These are phyloP conservation scores for Chloroceryle inda DNA, from an alignment of 2,797 vertebrate species.

Conservation along the genomic window DNA sequence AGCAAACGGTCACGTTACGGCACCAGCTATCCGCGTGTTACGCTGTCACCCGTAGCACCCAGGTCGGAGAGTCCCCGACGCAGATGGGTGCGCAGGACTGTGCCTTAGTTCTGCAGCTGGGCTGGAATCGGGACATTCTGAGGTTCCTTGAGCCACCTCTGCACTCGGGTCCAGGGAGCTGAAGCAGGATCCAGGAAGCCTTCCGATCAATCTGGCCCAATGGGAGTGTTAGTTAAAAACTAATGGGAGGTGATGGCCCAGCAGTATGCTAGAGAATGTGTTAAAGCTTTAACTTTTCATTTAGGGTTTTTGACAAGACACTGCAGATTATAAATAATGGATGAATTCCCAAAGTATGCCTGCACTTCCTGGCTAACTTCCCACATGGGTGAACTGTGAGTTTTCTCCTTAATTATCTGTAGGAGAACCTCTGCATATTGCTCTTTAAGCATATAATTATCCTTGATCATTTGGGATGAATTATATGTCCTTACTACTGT, in stretches of 20 bases:
- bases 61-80: background rate
- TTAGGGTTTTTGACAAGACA: constrained; percentile 24
- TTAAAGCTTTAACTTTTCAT: constrained; percentile 50
- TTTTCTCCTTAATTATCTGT: constrained; percentile 72
- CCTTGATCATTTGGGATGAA: constrained; percentile 76
- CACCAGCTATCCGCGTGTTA: fast-evolving
- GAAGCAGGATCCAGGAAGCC: background rate
- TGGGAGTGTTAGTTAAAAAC: constrained; percentile 23
- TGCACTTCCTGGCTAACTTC: constrained; percentile 69
- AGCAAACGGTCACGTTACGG: background rate
- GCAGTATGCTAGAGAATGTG: constrained; percentile 29
- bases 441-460: constrained; percentile 76
- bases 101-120: background rate
- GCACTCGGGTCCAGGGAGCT: background rate
- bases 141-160: background rate
- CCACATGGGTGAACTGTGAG: constrained; percentile 63
- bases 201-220: background rate
- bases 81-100: fast-evolving
- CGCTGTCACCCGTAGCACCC: fast-evolving
- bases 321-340: constrained; percentile 54
- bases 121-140: background rate
- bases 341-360: constrained; percentile 63
- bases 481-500: constrained; percentile 66
- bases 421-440: constrained; percentile 75
- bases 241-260: constrained; percentile 36